Conservation (phyloP, 2,888 invertebrate species). For the Heliconius charithonia region DNA sequence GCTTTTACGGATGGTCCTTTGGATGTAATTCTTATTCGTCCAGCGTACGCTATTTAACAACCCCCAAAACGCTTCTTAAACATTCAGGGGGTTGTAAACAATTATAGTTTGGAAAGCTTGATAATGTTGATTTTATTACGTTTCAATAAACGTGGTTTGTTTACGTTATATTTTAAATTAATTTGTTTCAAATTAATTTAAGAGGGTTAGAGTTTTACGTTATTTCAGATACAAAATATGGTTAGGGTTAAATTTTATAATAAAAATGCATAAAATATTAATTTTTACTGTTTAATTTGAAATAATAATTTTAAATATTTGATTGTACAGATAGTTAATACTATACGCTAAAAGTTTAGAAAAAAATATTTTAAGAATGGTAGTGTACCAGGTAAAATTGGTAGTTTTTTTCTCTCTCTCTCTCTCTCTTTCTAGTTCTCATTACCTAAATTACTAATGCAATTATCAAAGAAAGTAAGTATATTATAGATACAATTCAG, state of each 20-base stretch:
- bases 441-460: too few relatives aligned
- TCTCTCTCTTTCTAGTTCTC: too few relatives aligned
- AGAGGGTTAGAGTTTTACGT: too few relatives aligned
- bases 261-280: too few relatives aligned
- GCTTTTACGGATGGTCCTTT: constrained; percentile 36
- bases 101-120: constrained; percentile 35
- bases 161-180: constrained; percentile 8
- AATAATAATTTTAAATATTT: neutral
- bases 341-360: neutral
- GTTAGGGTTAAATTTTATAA: too few relatives aligned
- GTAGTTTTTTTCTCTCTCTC: too few relatives aligned
- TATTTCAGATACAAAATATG: too few relatives aligned
- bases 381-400: too few relatives aligned
- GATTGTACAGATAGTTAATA: too few relatives aligned
- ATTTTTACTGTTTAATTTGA: neutral
- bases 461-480: too few relatives aligned
- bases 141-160: constrained; percentile 16
- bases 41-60: constrained; percentile 59
- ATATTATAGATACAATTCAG: neutral
- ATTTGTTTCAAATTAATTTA: neutral
- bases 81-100: constrained; percentile 54
- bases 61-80: constrained; percentile 64
- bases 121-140: constrained; percentile 26
- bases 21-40: constrained; percentile 58
- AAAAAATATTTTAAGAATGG: neutral